Percentiles rank a stretch among this genome's conserved stretches.
Evolutionary conservation across 2,888 invertebrate genomes (phyloP).

Genomic region (Conchocele bisecta): DNA sequence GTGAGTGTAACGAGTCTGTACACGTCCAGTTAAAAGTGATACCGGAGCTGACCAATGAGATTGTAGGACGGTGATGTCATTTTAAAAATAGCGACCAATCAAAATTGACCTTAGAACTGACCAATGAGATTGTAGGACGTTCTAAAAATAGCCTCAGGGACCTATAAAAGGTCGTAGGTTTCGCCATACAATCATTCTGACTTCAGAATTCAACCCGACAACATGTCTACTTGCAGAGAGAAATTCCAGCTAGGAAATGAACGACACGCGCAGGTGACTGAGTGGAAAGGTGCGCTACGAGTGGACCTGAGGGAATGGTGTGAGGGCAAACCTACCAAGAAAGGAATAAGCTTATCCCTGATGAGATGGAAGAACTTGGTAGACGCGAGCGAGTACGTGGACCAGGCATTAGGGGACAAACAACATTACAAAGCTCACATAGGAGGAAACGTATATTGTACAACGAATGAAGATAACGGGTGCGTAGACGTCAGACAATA

Average conservation of each 20-base stretch:
- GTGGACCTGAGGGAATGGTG: slow-evolving; percentile 36
- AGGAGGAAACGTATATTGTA: slow-evolving; percentile 24
- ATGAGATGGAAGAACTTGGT: slow-evolving; percentile 24
- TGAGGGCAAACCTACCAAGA: slow-evolving; percentile 21
- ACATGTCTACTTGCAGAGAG: slow-evolving; percentile 9
- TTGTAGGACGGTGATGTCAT: no score
- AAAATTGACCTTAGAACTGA: no score
- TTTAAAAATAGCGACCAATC: no score
- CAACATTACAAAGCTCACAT: slow-evolving; percentile 3
- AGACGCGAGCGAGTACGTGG: not conserved
- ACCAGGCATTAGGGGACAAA: slow-evolving; percentile 12
- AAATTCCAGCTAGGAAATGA: slow-evolving; percentile 20
- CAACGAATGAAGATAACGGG: not conserved
- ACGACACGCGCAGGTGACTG: slow-evolving; percentile 20
- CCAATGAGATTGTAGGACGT: no score
- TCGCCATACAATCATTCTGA: no score
- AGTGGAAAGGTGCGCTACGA: slow-evolving; percentile 20
- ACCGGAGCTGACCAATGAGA: no score
- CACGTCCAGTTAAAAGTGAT: no score
- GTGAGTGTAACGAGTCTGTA: no score
- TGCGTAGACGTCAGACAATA: slow-evolving; percentile 39
- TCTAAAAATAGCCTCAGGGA: no score
- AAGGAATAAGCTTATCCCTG: slow-evolving; percentile 31
- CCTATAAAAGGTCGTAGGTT: no score
- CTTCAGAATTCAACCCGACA: not conserved